Evolutionary conservation across 2,113 vertebrate genomes (phyloP).

Genomic region (Callionymus lyra): DNA sequence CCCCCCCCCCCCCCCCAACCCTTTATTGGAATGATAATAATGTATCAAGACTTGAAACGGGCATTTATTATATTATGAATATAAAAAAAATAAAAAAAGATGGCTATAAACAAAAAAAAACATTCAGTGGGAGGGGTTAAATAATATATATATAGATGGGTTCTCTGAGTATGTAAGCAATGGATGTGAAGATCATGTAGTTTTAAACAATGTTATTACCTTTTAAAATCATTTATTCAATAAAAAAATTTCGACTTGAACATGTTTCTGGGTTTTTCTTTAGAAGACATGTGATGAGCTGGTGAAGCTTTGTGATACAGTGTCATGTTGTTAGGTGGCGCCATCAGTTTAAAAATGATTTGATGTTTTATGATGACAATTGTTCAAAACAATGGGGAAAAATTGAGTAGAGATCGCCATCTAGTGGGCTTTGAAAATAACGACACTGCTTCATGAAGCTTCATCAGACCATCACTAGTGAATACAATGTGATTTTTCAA

Average conservation of each 20-base stretch:
- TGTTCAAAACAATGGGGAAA: too few species aligned
- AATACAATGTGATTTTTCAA: too few species aligned
- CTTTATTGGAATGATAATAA: constrained; percentile 85
- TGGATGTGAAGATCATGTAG: constrained; percentile 98
- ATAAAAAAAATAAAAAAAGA: constrained; percentile 52
- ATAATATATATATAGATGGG: constrained; percentile 68
- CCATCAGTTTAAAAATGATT: too few species aligned
- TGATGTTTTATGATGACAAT: too few species aligned
- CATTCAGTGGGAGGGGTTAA: constrained; percentile 36
- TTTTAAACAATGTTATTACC: constrained; percentile 99
- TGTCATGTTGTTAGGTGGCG: too few species aligned
- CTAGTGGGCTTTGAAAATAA: too few species aligned
- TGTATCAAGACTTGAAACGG: constrained; percentile 81
- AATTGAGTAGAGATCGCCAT: too few species aligned
- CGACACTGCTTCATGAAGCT: too few species aligned
- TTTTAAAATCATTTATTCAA: constrained; percentile 99
- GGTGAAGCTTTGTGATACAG: not conserved
- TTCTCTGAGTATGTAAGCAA: constrained; percentile 92
- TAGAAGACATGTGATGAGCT: not conserved
- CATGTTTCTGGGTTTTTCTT: constrained; percentile 27
- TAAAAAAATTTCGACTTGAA: constrained; percentile 75
- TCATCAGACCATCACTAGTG: too few species aligned
- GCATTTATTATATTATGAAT: constrained; percentile 79
- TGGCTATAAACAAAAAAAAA: constrained; percentile 35
- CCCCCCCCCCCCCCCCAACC: constrained; percentile 75